A percentile compares a stretch with the other conserved stretches of the same genome.
phyloP scores from a whole-genome alignment of 2,113 vertebrate species.

The Argyrosomus japonicus region DNA sequence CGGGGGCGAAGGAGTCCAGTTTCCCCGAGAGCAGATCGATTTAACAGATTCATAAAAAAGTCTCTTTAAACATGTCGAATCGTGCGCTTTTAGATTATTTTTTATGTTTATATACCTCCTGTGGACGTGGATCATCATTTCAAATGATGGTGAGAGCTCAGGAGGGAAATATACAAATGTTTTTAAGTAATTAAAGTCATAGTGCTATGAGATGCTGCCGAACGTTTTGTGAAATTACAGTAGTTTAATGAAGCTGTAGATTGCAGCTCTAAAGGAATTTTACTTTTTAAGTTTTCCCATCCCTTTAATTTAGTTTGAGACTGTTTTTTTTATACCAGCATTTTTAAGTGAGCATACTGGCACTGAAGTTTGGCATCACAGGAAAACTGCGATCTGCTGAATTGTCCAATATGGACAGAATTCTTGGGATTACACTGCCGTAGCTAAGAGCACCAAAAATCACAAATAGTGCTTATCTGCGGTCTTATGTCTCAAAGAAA shows the following conservation, averaged over 20 bases:
- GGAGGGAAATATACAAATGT: neutral
- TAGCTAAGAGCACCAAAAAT: too few species aligned
- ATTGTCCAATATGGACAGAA: neutral
- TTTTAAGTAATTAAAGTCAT: neutral
- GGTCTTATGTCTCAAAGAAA: neutral
- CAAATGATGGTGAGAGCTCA: neutral
- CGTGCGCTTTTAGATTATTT: neutral
- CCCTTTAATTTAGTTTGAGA: neutral
- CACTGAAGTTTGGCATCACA: neutral
- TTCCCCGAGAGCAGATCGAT: constrained; percentile 1
- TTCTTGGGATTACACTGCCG: too few species aligned
- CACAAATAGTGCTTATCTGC: neutral
- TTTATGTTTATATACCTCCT: neutral
- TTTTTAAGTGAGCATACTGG: neutral
- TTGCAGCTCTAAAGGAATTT: neutral
- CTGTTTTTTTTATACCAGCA: neutral
- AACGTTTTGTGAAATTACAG: neutral
- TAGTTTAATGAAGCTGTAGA: neutral
- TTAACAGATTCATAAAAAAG: constrained; percentile 1
- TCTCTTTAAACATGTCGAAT: neutral
- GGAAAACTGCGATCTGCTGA: neutral
- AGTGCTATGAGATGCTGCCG: neutral
- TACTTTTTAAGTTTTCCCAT: neutral
- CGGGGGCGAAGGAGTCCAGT: constrained; percentile 12
- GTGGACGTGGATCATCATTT: neutral